These are phyloP conservation scores for Cassiopea xamachana DNA, from an alignment of 30 jellyfish, hydroid and myxozoan species.

Conservation along the genomic window DNA sequence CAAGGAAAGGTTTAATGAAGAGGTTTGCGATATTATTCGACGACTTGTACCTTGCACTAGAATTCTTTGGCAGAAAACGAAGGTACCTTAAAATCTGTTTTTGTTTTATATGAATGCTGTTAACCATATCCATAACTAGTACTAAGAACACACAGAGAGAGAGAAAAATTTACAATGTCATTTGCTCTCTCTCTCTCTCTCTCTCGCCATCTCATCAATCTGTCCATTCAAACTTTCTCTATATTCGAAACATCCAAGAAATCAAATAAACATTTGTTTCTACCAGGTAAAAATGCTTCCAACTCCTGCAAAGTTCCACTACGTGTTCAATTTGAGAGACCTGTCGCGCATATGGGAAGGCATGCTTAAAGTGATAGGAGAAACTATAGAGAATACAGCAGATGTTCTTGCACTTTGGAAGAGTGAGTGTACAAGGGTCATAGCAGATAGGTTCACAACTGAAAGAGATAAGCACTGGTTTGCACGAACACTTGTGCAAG, in stretches of 20 bases:
- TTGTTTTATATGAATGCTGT: no score
- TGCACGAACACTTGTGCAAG: conserved; percentile 37
- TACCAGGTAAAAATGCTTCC: conserved; percentile 94
- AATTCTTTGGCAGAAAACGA: conserved; percentile 89
- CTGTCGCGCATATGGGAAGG: conserved; percentile 99
- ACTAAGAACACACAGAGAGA: no score
- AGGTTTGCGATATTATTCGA: conserved; percentile 61
- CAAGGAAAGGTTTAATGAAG: conserved; percentile 68
- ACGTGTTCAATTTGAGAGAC: conserved; percentile 95
- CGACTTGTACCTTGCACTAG: conserved; percentile 88
- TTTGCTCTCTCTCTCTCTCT: not conserved
- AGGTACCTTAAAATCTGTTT: conserved; percentile 49
- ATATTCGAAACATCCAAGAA: no score
- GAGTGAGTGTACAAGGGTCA: conserved; percentile 91
- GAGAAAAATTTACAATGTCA: no score
- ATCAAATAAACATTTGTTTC: not conserved
- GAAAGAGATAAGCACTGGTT: conserved; percentile 83
- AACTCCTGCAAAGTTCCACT: conserved; percentile 97
- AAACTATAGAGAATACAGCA: conserved; percentile 35
- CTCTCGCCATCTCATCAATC: not conserved
- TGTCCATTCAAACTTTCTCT: not conserved
- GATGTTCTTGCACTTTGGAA: conserved; percentile 84
- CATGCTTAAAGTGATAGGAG: conserved; percentile 83
- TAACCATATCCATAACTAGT: no score
- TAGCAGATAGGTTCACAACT: conserved; percentile 93